Evolutionary conservation across 2,113 vertebrate species (phyloP), one percentile per base, ranked within the genome.

Genomic region (Gymnorhina tibicen): DNA sequence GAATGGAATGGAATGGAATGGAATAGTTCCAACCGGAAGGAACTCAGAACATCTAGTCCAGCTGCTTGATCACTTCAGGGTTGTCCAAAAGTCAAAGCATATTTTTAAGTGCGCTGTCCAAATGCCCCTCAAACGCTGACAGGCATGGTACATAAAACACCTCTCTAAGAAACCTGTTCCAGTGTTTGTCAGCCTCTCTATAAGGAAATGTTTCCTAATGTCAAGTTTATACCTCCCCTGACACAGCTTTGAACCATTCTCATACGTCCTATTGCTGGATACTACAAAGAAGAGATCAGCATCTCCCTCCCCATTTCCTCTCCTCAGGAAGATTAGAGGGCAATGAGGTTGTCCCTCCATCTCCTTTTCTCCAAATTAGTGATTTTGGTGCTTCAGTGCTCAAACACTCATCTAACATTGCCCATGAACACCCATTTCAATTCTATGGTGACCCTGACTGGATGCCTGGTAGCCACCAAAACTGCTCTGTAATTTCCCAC

Each of bases 201-300:
- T 21, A 77, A 79, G 18, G 9, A 93, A 76, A 23, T 11, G 1
- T 47, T 85, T 86, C 28, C 21, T 80, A 39, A 46, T 37, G 13
- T 20, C 13, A 46, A 27, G 9, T 80, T 62, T 87, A 55, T 73
- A 64, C 4, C 4, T 64, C 10, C 10, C 11, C 28, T 50, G 28
- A 32, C 4, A 24, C 22, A 68, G 7, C 9, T 91, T 58, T 58
- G n/a, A 69, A 70, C 18, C 4, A 28, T 67, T 66, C 17, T 19
- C 21, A 2, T 2, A 3, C 0, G 0, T n/a, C 8, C 20, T 73
- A 9, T 33, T 17, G 46, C 13, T 50, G 39, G 16, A 17, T 47
- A 56, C 7, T 12, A 73, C 13, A 24, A 58, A 74, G 32, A 66
- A 44, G 21, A 52, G 13, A 72, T 63, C 44, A 85, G 35, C 10